These are phyloP conservation scores for Pseudomyrmex sp. DNA, from an alignment of 1,140 invertebrate genomes.

Conservation along the genomic window DNA sequence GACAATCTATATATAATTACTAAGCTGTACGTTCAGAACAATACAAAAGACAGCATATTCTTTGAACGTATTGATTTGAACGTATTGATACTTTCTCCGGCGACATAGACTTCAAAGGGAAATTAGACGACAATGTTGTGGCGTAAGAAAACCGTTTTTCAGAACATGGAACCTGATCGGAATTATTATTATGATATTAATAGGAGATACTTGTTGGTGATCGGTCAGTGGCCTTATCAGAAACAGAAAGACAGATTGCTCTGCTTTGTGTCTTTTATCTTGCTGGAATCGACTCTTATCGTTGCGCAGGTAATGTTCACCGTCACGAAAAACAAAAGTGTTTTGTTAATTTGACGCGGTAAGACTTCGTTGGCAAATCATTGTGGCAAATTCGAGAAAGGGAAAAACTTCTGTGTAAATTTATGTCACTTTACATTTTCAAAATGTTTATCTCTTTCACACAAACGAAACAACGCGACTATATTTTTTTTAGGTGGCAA, in stretches of 20 bases:
- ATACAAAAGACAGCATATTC: no score
- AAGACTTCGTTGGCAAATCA: no score
- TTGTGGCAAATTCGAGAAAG: no score
- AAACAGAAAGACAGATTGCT: conserved; percentile 36
- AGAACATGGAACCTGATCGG: neutral
- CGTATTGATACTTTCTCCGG: no score
- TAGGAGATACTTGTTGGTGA: neutral
- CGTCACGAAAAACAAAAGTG: neutral
- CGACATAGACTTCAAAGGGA: neutral
- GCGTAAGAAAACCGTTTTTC: neutral
- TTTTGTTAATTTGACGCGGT: no score
- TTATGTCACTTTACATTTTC: neutral
- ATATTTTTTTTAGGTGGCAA: conserved; percentile 26
- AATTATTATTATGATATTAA: conserved; percentile 13
- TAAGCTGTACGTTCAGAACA: no score
- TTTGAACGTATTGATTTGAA: no score
- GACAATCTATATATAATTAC: no score
- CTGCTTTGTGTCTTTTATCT: neutral
- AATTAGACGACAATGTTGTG: neutral
- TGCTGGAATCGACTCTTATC: neutral
- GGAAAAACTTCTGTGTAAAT: neutral
- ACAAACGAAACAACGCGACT: neutral
- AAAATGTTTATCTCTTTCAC: neutral
- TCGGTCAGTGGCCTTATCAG: conserved; percentile 56
- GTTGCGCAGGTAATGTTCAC: conserved; percentile 11